Evolutionary conservation across 2,797 vertebrate genomes (phyloP), one percentile per base, ranked within the genome.

Genomic region (Varecia variegata): DNA sequence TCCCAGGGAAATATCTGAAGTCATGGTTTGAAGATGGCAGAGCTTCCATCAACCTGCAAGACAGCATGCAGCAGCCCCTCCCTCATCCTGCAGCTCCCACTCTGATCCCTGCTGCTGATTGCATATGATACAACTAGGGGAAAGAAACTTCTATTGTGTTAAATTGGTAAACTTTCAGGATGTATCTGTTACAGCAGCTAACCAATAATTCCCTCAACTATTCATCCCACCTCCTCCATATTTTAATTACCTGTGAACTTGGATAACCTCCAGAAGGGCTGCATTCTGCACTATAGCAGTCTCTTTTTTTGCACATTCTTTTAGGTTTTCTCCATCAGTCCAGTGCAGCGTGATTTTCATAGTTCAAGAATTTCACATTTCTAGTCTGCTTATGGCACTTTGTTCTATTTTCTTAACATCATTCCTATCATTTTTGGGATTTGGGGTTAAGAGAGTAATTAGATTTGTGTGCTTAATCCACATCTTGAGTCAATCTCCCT

Each of bases 351-450:
- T 90, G 71, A 62, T 87, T 76, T 92, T 94, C 81, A 71, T 76
- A 79, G 54, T 67, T 93, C 56, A 92, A 50, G 38, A 86, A 79
- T 82, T 86, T 93, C 50, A 62, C 30, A 70, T 95, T 94, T 93
- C 74, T 84, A 62, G 54, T 94, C 50, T 52, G 32, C 45, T 38
- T 21, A 38, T 67, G 32, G 52, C 3, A 86, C 30, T 85, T 94
- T 82, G 21, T 83, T 93, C 50, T 87, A 8, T 90, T 82, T 80
- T 74, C 81, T 90, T 93, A 52, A n/a, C 43, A 90, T 52, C 27
- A 85, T 90, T 85, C 8, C 74, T 94, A 40, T 83, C 76, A 73
- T 93, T 96, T 95, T 43, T 21, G n/a, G 47, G 58, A 23, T 95
- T 47, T 12, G 20, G 14, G 58, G 35, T 73, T 81, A 67, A 90